phyloP scores from a whole-genome alignment of 2,888 invertebrate genomes.

The Seira sanloemensis region DNA sequence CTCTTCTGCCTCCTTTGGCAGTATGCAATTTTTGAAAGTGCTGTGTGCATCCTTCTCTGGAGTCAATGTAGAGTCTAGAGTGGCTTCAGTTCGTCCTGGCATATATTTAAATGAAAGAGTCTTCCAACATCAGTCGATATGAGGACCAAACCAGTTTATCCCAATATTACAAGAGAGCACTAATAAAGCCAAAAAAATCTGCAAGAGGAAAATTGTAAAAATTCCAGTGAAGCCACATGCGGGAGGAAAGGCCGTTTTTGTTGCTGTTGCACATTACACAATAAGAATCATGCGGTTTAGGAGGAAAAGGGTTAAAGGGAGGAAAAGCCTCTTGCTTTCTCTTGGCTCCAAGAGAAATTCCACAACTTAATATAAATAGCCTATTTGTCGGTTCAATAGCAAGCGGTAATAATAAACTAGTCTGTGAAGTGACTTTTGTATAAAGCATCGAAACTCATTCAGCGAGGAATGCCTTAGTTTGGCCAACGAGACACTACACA shows the following conservation, averaged over 20 bases:
- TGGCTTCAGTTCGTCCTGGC: conserved; percentile 35
- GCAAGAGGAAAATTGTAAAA: conserved; percentile 9
- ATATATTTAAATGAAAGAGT: conserved; percentile 37
- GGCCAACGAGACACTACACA: neutral
- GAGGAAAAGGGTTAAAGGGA: neutral
- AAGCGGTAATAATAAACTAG: conserved; percentile 29
- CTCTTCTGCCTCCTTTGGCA: no score
- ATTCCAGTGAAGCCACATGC: conserved; percentile 8
- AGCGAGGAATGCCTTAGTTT: neutral
- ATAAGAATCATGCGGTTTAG: conserved; percentile 3
- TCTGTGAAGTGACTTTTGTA: neutral
- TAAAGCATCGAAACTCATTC: neutral
- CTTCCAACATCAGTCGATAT: neutral
- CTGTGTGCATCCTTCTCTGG: no score
- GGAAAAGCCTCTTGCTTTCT: neutral
- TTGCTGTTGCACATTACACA: conserved; percentile 4
- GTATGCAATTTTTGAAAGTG: no score
- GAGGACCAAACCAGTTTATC: conserved; percentile 1
- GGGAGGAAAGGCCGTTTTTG: neutral
- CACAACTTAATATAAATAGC: conserved; percentile 61
- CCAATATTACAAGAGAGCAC: neutral
- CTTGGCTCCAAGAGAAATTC: conserved; percentile 23
- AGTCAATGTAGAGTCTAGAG: no score
- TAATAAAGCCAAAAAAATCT: conserved; percentile 20
- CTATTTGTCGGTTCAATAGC: conserved; percentile 47